Percentiles rank a stretch among this genome's conserved stretches.
Evolutionary conservation across 2,113 vertebrate species (phyloP).

Genomic region (Rhodinocichla rosea): DNA sequence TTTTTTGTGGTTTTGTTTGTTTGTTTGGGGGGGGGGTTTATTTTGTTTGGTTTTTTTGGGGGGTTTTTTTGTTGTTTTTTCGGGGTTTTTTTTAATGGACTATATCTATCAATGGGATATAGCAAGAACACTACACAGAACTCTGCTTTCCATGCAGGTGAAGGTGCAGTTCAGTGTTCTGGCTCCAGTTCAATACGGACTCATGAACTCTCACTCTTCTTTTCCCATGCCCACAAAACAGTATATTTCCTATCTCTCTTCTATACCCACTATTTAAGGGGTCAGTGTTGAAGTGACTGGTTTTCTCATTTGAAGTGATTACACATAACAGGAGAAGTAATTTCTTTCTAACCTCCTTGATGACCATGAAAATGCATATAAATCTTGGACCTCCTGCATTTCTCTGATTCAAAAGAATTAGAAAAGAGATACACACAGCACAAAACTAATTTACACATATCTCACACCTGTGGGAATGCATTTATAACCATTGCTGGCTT

Average conservation of each 20-base stretch:
- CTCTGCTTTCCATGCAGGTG: rapidly evolving
- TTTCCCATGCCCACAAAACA: not conserved
- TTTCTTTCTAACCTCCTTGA: not conserved
- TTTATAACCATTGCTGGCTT: not conserved
- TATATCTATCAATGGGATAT: not conserved
- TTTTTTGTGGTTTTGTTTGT: no score
- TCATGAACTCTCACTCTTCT: not conserved
- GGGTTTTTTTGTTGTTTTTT: no score
- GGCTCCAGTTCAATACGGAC: not conserved
- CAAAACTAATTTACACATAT: not conserved
- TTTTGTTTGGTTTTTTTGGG: no score
- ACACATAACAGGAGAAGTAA: not conserved
- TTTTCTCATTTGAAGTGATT: not conserved
- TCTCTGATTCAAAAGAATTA: not conserved
- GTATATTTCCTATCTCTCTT: not conserved
- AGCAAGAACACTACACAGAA: not conserved
- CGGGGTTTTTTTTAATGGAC: not conserved
- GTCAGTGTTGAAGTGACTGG: not conserved
- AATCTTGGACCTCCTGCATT: not conserved
- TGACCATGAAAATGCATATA: not conserved
- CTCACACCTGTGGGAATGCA: not conserved
- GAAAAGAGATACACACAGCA: not conserved
- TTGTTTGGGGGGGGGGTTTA: no score
- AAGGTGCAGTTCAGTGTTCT: not conserved
- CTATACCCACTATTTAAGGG: not conserved